These are phyloP conservation scores for Zaprionus ornatus DNA, from an alignment of 1,140 invertebrate species.

Conservation along the genomic window DNA sequence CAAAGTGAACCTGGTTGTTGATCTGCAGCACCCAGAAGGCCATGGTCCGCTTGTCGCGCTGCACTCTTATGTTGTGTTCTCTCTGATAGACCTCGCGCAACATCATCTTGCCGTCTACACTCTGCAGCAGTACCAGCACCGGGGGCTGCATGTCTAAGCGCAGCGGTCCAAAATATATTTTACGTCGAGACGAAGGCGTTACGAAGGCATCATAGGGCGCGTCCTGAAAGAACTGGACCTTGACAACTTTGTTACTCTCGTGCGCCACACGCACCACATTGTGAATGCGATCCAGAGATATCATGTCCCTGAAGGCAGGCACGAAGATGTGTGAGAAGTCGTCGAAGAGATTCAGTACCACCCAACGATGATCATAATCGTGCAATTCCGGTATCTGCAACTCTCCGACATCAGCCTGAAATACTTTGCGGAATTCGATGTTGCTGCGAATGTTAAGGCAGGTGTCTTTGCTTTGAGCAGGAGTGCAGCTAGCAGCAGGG, in stretches of 20 bases:
- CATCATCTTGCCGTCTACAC: slow-evolving; percentile 81
- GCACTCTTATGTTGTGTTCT: slow-evolving; percentile 58
- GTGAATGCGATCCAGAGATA: slow-evolving; percentile 73
- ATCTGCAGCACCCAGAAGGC: slow-evolving; percentile 72
- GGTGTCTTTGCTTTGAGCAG: slow-evolving; percentile 10
- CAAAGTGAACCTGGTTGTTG: slow-evolving; percentile 67
- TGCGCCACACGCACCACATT: slow-evolving; percentile 58
- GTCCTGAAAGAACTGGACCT: slow-evolving; percentile 66
- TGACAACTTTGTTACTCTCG: slow-evolving; percentile 68
- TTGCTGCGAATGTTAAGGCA: slow-evolving; percentile 56
- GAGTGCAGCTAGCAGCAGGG: neutral
- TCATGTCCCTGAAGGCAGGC: slow-evolving; percentile 67
- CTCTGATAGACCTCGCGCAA: slow-evolving; percentile 74
- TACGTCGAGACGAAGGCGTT: slow-evolving; percentile 56
- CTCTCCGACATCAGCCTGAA: slow-evolving; percentile 55
- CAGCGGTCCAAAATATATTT: slow-evolving; percentile 78
- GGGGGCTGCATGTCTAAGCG: slow-evolving; percentile 53
- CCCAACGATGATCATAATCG: slow-evolving; percentile 66
- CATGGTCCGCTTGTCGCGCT: slow-evolving; percentile 57
- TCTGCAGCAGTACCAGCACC: slow-evolving; percentile 72
- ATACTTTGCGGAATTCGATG: slow-evolving; percentile 70
- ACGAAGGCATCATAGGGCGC: slow-evolving; percentile 76
- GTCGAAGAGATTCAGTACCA: slow-evolving; percentile 71
- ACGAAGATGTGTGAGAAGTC: slow-evolving; percentile 83
- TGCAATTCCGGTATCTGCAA: slow-evolving; percentile 58